phyloP scores from a whole-genome alignment of 2,113 vertebrate species.

The Bubalus kerabau region DNA sequence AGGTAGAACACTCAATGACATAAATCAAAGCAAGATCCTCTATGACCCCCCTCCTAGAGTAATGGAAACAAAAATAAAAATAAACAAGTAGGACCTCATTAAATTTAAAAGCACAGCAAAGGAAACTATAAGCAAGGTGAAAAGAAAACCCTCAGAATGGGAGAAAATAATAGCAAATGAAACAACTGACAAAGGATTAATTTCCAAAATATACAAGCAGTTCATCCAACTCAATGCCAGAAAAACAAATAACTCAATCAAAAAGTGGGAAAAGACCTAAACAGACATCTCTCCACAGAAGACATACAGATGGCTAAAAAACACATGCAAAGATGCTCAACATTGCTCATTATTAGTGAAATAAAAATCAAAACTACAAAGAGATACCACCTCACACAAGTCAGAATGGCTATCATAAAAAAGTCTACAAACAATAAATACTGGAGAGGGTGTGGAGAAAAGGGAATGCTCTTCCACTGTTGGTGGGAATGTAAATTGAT shows the following conservation, averaged over 20 bases:
- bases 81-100: neutral
- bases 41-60: neutral
- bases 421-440: neutral
- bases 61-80: neutral
- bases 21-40: neutral
- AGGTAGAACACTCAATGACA: neutral
- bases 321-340: neutral
- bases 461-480: neutral
- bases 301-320: neutral
- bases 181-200: neutral
- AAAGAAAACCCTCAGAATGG: neutral
- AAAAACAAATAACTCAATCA: neutral
- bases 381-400: neutral
- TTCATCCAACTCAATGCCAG: neutral
- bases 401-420: neutral
- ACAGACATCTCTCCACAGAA: neutral
- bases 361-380: neutral
- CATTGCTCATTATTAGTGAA: neutral
- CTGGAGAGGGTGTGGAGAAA: neutral
- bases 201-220: neutral
- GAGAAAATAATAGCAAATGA: neutral
- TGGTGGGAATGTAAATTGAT: neutral
- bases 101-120: neutral
- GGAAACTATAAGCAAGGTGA: neutral
- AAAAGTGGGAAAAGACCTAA: neutral